Percentiles rank a stretch among this genome's conserved stretches.
phyloP scores from a whole-genome alignment of 2,797 vertebrate genomes.

The Psittacula derbiana region DNA sequence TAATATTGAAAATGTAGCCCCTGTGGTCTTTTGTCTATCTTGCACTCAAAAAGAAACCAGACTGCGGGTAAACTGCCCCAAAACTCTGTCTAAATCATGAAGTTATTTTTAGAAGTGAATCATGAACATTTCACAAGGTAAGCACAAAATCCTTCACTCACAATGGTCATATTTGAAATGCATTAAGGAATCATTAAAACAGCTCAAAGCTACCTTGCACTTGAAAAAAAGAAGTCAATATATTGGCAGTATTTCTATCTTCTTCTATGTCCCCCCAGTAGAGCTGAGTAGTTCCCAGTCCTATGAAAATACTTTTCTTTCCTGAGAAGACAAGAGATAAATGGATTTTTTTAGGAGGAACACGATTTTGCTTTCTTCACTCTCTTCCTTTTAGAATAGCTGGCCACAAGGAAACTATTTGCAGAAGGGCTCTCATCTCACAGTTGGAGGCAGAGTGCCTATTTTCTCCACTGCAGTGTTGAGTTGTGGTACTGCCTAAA shows the following conservation, averaged over 20 bases:
- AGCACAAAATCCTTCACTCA: not conserved
- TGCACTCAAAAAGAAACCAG: not conserved
- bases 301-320: not conserved
- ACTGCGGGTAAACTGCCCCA: not conserved
- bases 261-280: not conserved
- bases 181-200: not conserved
- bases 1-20: not conserved
- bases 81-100: not conserved
- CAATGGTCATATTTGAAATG: not conserved
- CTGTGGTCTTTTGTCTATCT: not conserved
- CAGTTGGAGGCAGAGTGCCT: not conserved
- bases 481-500: not conserved
- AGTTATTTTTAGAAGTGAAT: not conserved
- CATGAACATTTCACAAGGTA: not conserved
- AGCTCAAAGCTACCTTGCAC: not conserved
- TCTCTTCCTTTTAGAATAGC: not conserved
- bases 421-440: not conserved
- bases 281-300: not conserved
- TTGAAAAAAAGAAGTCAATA: not conserved
- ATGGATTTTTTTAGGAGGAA: not conserved
- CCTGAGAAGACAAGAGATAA: not conserved
- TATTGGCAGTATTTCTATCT: not conserved
- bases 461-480: not conserved
- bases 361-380: not conserved
- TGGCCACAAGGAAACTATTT: not conserved